Evolutionary conservation across 2,797 vertebrate species (phyloP).

Genomic region (Mycteria americana): DNA sequence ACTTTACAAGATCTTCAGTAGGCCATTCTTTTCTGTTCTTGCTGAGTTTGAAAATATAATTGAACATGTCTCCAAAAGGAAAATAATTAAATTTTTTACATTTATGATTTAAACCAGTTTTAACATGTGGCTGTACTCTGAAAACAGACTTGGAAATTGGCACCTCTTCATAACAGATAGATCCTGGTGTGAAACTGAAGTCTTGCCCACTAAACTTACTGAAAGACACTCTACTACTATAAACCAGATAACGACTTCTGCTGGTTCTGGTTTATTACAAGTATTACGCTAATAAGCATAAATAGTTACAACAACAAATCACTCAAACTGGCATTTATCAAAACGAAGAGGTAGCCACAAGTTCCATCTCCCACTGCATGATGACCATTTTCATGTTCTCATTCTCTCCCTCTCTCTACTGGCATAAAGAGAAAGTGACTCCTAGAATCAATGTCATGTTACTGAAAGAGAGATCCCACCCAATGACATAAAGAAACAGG

Average conservation of each 20-base stretch:
- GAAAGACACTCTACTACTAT: background rate
- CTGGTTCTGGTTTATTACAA: background rate
- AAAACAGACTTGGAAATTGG: background rate
- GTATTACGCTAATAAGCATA: background rate
- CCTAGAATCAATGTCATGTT: background rate
- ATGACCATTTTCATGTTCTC: background rate
- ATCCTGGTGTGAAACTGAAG: background rate
- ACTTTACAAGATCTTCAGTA: background rate
- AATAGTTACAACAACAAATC: background rate
- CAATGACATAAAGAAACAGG: background rate
- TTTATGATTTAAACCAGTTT: background rate
- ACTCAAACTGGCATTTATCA: background rate
- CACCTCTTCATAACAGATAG: background rate
- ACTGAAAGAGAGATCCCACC: background rate
- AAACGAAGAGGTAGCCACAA: background rate
- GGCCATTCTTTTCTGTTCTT: background rate
- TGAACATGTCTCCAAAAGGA: background rate
- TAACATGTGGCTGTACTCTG: background rate
- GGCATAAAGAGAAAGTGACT: background rate
- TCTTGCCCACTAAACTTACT: background rate
- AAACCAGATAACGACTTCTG: background rate
- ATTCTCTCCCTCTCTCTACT: background rate
- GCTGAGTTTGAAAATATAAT: background rate
- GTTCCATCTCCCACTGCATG: background rate
- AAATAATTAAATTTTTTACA: background rate